phyloP scores from a whole-genome alignment of 1,140 invertebrate species.

The Arion vulgaris region DNA sequence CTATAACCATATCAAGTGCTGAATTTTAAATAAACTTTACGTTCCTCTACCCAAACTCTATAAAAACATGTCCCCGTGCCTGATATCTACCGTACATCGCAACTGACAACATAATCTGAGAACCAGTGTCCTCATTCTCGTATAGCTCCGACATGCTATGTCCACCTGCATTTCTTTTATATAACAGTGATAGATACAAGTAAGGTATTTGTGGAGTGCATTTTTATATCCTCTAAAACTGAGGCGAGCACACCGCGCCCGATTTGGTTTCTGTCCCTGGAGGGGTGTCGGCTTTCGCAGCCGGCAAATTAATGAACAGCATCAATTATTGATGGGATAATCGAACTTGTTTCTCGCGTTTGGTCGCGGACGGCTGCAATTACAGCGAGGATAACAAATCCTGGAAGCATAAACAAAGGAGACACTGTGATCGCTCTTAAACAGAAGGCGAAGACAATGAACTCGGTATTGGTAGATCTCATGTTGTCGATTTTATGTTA shows the following conservation, averaged over 20 bases:
- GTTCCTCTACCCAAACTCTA: too few relatives aligned
- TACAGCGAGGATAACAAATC: slow-evolving; percentile 8
- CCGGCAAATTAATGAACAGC: slow-evolving; percentile 29
- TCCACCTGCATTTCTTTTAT: background rate
- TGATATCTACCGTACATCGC: too few relatives aligned
- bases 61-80: too few relatives aligned
- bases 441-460: background rate
- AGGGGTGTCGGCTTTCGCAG: slow-evolving; percentile 21
- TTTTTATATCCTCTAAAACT: background rate
- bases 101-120: too few relatives aligned
- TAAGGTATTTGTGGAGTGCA: background rate
- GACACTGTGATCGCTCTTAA: background rate
- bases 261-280: slow-evolving; percentile 2
- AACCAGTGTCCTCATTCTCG: too few relatives aligned
- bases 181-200: background rate
- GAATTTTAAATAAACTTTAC: too few relatives aligned
- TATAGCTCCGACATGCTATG: too few relatives aligned
- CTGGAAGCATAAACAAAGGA: slow-evolving; percentile 5
- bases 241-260: background rate
- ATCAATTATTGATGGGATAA: slow-evolving; percentile 29
- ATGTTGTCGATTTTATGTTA: too few relatives aligned
- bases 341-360: slow-evolving; percentile 21
- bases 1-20: too few relatives aligned
- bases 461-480: too few relatives aligned
- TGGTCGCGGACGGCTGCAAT: slow-evolving; percentile 1